phyloP scores from a whole-genome alignment of 2,888 invertebrate species.

The Xanthia togata region DNA sequence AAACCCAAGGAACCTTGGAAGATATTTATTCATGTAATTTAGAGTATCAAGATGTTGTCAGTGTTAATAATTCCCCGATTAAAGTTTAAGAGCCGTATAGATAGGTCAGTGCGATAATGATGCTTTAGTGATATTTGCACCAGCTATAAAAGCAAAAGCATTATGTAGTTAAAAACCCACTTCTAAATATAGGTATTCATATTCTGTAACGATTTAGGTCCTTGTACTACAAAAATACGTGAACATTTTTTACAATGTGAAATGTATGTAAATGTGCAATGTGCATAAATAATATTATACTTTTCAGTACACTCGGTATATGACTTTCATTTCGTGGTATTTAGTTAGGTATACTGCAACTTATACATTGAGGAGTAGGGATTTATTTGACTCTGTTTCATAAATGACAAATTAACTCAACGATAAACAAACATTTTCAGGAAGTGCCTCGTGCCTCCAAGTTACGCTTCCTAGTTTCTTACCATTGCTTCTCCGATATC shows the following conservation, averaged over 20 bases:
- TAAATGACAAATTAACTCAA: background rate
- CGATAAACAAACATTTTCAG: background rate
- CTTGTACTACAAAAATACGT: background rate
- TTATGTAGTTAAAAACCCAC: background rate
- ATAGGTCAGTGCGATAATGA: slow-evolving; percentile 43
- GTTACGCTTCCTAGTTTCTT: background rate
- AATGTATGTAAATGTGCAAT: no score
- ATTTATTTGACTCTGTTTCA: no score
- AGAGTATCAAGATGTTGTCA: slow-evolving; percentile 8
- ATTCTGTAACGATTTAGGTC: slow-evolving; percentile 8
- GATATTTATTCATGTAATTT: slow-evolving; percentile 23
- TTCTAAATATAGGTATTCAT: slow-evolving; percentile 8
- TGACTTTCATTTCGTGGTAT: background rate
- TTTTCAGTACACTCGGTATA: background rate
- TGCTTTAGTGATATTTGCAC: slow-evolving; percentile 31
- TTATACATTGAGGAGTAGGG: background rate
- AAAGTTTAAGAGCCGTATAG: slow-evolving; percentile 41
- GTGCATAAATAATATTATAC: background rate
- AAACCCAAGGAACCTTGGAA: background rate
- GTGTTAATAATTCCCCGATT: slow-evolving; percentile 34
- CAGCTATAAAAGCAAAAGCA: slow-evolving; percentile 25
- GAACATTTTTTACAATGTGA: background rate
- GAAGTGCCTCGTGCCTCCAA: background rate
- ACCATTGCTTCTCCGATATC: background rate
- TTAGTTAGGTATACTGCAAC: background rate